Percentiles rank a stretch among this genome's conserved stretches.
Evolutionary conservation across 2,113 vertebrate genomes (phyloP).

Genomic region (Mionectes macconnelli): DNA sequence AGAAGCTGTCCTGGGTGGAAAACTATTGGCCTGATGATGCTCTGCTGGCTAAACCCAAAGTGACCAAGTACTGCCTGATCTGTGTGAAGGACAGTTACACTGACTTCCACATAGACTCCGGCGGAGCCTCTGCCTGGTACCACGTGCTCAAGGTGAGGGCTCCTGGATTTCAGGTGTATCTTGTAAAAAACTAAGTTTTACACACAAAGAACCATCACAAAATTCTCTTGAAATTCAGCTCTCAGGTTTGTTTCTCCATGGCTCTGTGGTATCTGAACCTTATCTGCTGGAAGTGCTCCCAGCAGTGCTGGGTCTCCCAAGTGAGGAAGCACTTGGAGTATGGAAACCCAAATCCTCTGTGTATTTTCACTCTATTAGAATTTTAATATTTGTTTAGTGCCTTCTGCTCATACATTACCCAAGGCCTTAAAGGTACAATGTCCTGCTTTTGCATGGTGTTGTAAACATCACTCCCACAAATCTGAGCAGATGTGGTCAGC

Average conservation of each 20-base stretch:
- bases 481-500: not conserved
- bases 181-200: not conserved
- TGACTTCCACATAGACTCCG: slow-evolving; percentile 95
- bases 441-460: not conserved
- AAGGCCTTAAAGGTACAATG: rapidly evolving
- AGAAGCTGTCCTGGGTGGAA: slow-evolving; percentile 93
- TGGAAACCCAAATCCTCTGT: not conserved
- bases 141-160: slow-evolving; percentile 90
- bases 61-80: slow-evolving; percentile 97
- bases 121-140: slow-evolving; percentile 95
- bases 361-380: not conserved
- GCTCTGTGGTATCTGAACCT: not conserved
- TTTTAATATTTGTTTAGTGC: not conserved
- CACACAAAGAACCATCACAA: not conserved
- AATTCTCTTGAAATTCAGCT: not conserved
- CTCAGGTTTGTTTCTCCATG: rapidly evolving
- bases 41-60: slow-evolving; percentile 93
- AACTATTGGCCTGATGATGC: slow-evolving; percentile 97
- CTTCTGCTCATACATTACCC: not conserved
- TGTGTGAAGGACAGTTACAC: slow-evolving; percentile 99
- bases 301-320: not conserved
- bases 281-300: not conserved
- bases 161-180: not conserved
- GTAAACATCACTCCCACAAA: not conserved
- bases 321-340: not conserved